Base-by-base conservation (phyloP, 2,113 vertebrate species). In the Lates calcarifer region DNA sequence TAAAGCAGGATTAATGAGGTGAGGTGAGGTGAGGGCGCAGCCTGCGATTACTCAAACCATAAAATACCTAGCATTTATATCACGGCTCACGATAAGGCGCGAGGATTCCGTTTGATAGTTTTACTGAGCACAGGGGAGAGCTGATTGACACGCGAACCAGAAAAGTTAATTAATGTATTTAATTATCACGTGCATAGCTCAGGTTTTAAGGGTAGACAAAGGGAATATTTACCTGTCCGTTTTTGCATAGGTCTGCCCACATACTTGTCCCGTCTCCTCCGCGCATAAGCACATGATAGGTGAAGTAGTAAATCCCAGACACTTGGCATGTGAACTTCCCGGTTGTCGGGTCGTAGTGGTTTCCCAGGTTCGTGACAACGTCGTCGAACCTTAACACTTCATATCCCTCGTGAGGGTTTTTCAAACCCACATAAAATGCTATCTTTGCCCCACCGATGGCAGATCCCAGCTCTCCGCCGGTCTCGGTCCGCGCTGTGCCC, bases 261-360 rank as follows among this genome's bases (percentile, higher is more conserved):
- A 97, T 96, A 89, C 96, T 96, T 24, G 96, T 97, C 14, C 96
- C 96, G 63, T 97, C 96, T 12, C 96, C 96, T 49, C 96, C 96
- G 20, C 96, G 94, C 96, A 97, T 97, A 63, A 97, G 94, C 62
- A 97, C 95, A 84, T 97, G 96, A 55, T 97, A 97, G 37, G 96
- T 96, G 89, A 97, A 97, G 92, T 95, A 97, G 86, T 97, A 97
- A 82, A 96, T 96, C 74, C 96, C 96, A 14, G 96, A 96, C 77
- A 96, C 95, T 61, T 96, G 96, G 88, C 97, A 97, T 37, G 96
- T 97, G 92, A 98, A 98, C 94, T 97, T 98, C 80, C 97, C 96
- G 0, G 94, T 96, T 2, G 91, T 80, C 11, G 96, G 91, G 79
- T 95, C 94, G 62, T 95, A 95, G 78, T 94, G 92, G 58, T 94